Evolutionary conservation across 1,140 invertebrate genomes (phyloP).

Genomic region (Drosophila funebris): DNA sequence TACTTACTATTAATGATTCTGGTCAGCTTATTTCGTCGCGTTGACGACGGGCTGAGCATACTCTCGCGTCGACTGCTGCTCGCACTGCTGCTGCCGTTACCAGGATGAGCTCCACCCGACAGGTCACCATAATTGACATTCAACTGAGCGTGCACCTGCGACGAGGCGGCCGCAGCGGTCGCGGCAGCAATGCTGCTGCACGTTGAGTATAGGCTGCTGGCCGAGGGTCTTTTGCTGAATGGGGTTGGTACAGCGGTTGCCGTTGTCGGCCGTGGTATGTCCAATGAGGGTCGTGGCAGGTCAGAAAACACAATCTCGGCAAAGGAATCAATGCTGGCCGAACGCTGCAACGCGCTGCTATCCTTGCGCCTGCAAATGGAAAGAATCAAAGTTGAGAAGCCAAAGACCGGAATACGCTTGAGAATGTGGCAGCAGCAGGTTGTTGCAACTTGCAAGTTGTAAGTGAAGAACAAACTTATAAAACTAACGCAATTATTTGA

Average conservation of each 20-base stretch:
- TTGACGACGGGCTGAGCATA: slow-evolving; percentile 89
- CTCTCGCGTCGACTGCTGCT: slow-evolving; percentile 84
- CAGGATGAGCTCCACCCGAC: slow-evolving; percentile 51
- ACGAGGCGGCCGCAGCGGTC: slow-evolving; percentile 60
- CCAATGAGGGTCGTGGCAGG: slow-evolving; percentile 69
- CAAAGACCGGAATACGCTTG: slow-evolving; percentile 6
- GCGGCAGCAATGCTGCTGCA: slow-evolving; percentile 82
- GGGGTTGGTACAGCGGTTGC: slow-evolving; percentile 45
- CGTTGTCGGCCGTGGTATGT: slow-evolving; percentile 54
- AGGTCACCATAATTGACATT: slow-evolving; percentile 80
- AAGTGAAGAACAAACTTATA: slow-evolving; percentile 56
- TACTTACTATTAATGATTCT: slow-evolving; percentile 89
- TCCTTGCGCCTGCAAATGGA: slow-evolving; percentile 85
- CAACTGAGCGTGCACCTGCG: slow-evolving; percentile 68
- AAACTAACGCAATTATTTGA: slow-evolving; percentile 75
- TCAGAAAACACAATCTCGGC: slow-evolving; percentile 87
- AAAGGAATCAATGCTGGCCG: slow-evolving; percentile 91
- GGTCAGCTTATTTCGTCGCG: slow-evolving; percentile 89
- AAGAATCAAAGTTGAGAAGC: slow-evolving; percentile 17
- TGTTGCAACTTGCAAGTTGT: slow-evolving; percentile 4
- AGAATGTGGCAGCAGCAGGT: slow-evolving; percentile 1
- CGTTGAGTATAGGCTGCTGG: slow-evolving; percentile 84
- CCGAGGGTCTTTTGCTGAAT: slow-evolving; percentile 84
- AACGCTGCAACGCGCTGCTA: slow-evolving; percentile 87
- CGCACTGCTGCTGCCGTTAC: slow-evolving; percentile 56